Evolutionary conservation across 2,797 vertebrate genomes (phyloP), one percentile per base, ranked within the genome.

Genomic region (Pseudocheirus occidentalis): DNA sequence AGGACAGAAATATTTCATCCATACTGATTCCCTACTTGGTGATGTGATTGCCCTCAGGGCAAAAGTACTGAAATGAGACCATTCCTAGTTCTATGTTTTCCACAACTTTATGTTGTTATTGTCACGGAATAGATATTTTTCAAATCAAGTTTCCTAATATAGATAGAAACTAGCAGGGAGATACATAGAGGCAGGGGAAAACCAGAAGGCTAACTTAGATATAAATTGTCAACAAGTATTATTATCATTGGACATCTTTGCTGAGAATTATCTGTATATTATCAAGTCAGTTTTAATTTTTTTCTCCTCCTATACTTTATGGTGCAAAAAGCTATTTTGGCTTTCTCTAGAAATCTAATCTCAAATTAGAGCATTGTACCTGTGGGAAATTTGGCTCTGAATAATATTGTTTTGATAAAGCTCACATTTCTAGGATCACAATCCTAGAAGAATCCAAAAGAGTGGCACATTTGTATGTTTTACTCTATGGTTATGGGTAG

Each of bases 271-370:
- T 46, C 81, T 94, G 13, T 93, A 27, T 46, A 50, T 87, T 50
- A 10, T 40, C 73, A 50, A 46, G 21, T 87, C 73, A 87, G 11
- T 87, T 95, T 93, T 92, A 90, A 92, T 81, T 92, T 57, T 24
- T 94, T 90, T 73, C 2, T 13, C 27, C 28, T 29, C 90, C 7
- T 6, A 92, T 53, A n/a, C 55, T 91, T 96, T 90, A 95, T 91
- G 52, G 55, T 52, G n/a, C 62, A 34, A 92, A 81, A 55, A 95
- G 66, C 92, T 93, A 95, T 52, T 94, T 95, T 92, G 54, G 55
- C 5, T 87, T 81, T 95, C 91, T 95, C 93, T 55, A 40, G 91
- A 94, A 95, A 94, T 50, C 12, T 91, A 58, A 90, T 40, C n/a
- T 18, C 66, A 16, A 62, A 16, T 34, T 62, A 62, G 11, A 62